These are phyloP conservation scores for Pseudopipra pipra DNA, from an alignment of 2,113 vertebrate species.

Conservation along the genomic window DNA sequence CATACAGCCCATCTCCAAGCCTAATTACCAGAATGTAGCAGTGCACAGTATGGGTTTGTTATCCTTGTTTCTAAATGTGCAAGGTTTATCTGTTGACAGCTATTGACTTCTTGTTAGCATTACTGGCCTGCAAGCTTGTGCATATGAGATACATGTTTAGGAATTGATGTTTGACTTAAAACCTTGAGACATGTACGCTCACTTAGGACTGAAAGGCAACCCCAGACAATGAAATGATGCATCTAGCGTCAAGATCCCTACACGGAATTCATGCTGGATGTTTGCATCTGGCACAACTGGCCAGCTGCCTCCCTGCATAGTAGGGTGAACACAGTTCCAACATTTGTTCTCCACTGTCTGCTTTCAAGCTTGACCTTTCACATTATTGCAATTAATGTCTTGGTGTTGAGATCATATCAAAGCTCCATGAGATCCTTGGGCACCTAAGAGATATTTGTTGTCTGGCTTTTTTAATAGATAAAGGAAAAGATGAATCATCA, in stretches of 20 bases:
- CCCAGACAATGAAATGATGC: rapidly evolving
- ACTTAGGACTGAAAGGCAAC: neutral
- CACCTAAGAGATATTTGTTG: neutral
- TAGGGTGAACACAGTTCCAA: neutral
- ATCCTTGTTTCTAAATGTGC: neutral
- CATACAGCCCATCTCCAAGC: neutral
- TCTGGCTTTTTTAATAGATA: neutral
- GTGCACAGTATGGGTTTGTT: neutral
- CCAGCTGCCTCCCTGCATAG: neutral
- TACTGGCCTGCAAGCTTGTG: neutral
- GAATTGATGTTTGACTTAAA: neutral
- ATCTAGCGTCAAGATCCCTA: neutral
- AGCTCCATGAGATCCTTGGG: neutral
- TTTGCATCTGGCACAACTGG: neutral
- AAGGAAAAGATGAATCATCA: neutral
- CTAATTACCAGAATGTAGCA: neutral
- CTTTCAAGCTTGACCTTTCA: neutral
- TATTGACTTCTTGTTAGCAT: rapidly evolving
- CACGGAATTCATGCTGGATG: rapidly evolving
- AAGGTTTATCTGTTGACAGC: neutral
- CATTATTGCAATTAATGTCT: neutral
- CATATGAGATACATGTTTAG: neutral
- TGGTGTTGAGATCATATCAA: neutral
- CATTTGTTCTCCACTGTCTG: neutral
- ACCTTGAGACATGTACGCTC: neutral